Base-by-base conservation (phyloP, 2,797 vertebrate genomes). In the Erpetoichthys calabaricus region DNA sequence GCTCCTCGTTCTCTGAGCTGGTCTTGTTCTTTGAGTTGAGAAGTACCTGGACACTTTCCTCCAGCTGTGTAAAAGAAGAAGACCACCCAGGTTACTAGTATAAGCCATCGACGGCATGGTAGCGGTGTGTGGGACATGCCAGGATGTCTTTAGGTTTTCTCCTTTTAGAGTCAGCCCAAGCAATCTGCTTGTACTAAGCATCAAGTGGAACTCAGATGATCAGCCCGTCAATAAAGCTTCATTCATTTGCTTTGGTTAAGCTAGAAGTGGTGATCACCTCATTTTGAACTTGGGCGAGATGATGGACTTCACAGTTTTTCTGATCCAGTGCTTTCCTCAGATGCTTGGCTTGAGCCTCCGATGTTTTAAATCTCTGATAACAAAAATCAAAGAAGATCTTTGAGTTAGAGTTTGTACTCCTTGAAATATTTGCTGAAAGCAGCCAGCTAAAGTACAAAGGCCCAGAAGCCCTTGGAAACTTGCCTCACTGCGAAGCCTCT, bases 291-390 rank as follows among this genome's bases (percentile, higher is more conserved):
- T 43, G 49, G 0, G 68, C 55, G 64, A 83, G 54, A 58, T 47
- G 67, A 65, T 71, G 75, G 57, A 71, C 65, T 65, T 83, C 75
- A 3, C 5, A 67, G 57, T 85, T 80, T 46, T 76, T 80, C 63
- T 68, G 65, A 0, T 74, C 75, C 66, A 86, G 67, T 0, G 10
- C 60, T 3, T 25, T 65, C 61, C 72, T 75, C 67, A 85, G 59
- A 68, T 75, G 76, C 7, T 44, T 3, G 0, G 50, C 7, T 1
- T 72, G 70, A 61, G 69, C 70, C 3, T 60, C 74, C 63, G 55
- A 68, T 58, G 63, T 63, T 57, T 64, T 63, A 59, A 5, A 0
- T 0, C 80, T 81, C 85, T 86, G 73, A 8, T 62, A 63, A 8
- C 7, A 55, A 42, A 8, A 9, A 25, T 25, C 25, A 25, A 42